These are phyloP conservation scores for Exephanes ischioxanthus DNA, from an alignment of 2,888 invertebrate species.

Conservation along the genomic window DNA sequence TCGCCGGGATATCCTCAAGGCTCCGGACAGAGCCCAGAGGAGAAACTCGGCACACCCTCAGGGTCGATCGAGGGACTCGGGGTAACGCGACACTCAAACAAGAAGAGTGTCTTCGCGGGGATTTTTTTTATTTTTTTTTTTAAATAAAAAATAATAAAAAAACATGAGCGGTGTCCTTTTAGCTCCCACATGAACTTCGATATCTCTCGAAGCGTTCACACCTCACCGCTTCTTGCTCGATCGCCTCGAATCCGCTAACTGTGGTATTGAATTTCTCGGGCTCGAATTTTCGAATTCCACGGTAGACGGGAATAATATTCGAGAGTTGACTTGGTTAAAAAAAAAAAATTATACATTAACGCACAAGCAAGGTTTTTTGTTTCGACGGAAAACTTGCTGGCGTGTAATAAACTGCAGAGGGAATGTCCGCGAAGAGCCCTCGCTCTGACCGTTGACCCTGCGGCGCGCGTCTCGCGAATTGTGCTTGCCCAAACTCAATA, in stretches of 20 bases:
- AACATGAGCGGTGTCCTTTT: slow-evolving; percentile 16
- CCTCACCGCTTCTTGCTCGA: slow-evolving; percentile 33
- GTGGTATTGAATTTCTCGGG: slow-evolving; percentile 40
- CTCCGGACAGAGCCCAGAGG: slow-evolving; percentile 16
- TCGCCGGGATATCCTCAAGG: slow-evolving; percentile 38
- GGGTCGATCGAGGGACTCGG: slow-evolving; percentile 22
- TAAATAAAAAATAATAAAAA: neutral
- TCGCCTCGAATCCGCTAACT: slow-evolving; percentile 2
- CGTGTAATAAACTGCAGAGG: neutral
- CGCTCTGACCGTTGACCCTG: slow-evolving; percentile 48
- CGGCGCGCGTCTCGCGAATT: slow-evolving; percentile 22
- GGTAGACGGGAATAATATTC: neutral
- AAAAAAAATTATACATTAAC: neutral
- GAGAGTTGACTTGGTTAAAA: neutral
- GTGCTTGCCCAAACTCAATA: slow-evolving; percentile 24
- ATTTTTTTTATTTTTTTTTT: neutral
- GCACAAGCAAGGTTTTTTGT: neutral
- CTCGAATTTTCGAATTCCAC: neutral
- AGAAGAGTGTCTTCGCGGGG: slow-evolving; percentile 27
- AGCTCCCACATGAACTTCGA: slow-evolving; percentile 24
- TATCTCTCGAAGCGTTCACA: slow-evolving; percentile 59
- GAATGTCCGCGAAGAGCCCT: neutral
- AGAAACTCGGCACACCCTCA: slow-evolving; percentile 41
- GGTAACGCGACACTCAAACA: slow-evolving; percentile 59
- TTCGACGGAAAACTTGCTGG: slow-evolving; percentile 10